Percentiles rank a stretch among this genome's conserved stretches.
Evolutionary conservation across 92 coral and sea anemone genomes (phyloP).

Genomic region (Heteractis magnifica): DNA sequence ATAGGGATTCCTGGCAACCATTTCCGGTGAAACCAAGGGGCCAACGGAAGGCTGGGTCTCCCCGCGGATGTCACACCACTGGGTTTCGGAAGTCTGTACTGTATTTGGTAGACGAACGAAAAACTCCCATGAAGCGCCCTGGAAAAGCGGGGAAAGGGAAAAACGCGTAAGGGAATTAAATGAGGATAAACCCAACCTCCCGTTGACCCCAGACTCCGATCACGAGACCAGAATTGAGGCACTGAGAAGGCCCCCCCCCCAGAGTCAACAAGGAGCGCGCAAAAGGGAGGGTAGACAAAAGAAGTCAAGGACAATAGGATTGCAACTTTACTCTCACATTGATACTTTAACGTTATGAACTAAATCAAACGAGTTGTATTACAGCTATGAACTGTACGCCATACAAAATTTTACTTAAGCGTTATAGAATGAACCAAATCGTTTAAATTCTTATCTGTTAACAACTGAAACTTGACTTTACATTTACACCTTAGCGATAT

Average conservation of each 20-base stretch:
- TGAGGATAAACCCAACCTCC: conserved; percentile 35
- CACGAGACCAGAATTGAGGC: conserved; percentile 43
- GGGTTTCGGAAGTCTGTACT: background rate
- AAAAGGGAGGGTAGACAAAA: background rate
- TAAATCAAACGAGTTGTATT: no score
- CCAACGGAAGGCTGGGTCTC: background rate
- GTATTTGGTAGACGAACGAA: background rate
- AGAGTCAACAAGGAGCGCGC: conserved; percentile 32
- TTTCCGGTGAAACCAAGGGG: background rate
- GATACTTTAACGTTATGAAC: no score
- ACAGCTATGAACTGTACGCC: no score
- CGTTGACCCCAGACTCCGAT: conserved; percentile 51
- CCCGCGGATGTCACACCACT: background rate
- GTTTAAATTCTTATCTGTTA: no score
- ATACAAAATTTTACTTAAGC: no score
- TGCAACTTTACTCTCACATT: no score
- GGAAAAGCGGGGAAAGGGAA: background rate
- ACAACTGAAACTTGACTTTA: no score
- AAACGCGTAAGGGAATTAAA: background rate
- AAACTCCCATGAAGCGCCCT: background rate
- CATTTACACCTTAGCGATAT: no score
- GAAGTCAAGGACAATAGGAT: no score
- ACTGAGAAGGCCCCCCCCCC: conserved; percentile 44
- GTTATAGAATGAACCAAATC: no score
- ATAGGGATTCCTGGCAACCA: background rate